Evolutionary conservation across 1,140 invertebrate species (phyloP), one percentile per base, ranked within the genome.

Genomic region (Hyphantria cunea): DNA sequence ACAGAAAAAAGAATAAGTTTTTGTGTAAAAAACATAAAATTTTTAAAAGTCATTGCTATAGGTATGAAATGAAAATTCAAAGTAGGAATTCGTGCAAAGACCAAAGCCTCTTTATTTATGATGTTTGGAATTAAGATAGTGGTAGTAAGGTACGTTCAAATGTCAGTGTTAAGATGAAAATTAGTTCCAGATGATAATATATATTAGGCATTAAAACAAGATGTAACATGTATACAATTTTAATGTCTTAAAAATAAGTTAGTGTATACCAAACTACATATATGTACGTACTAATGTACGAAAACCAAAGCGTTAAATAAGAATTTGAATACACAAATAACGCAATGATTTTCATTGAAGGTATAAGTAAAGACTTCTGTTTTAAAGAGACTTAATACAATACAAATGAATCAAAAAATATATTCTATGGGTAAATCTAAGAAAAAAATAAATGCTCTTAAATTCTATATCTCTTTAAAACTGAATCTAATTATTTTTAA

Each of bases 101-200:
- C 86, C 88, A 90, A 90, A 90, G 88, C 88, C 86, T 78, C 88
- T 89, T 90, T 90, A 89, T 89, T 90, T 90, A 89, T 84, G 79
- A 81, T 69, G 76, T 62, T 90, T 83, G 82, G 80, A 66, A 70
- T 67, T 69, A 61, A 78, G 72, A 70, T 67, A 49, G 77, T 44
- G 41, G 5, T 11, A 71, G 49, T 48, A 34, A 58, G 39, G 68
- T 48, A 68, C 52, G 68, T 64, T 63, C 15, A 68, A 49, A 48
- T 53, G 64, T 78, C 65, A 71, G 47, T 59, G 64, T 60, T 42
- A 63, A 53, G 68, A 71, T 77, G 51, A 66, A 63, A 70, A 37
- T 61, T 59, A 58, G 55, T 15, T 14, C 37, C 45, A 67, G n/a
- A 60, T 61, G 59, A 49, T 13, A 58, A 66, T 68, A 64, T 64